Evolutionary conservation across 2,888 invertebrate species (phyloP).

Genomic region (Miltochrista miniata): DNA sequence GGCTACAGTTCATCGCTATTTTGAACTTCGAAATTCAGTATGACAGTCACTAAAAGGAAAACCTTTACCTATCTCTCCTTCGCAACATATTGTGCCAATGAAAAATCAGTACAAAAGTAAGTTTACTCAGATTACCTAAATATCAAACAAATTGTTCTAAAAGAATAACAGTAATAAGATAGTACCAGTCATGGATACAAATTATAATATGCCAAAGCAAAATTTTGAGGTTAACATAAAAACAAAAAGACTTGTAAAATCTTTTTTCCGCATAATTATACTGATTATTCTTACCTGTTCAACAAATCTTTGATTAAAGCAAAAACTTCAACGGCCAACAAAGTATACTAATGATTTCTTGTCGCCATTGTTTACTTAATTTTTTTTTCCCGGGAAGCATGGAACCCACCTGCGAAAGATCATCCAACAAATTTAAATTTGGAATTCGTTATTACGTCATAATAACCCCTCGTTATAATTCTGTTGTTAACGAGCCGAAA

Average conservation of each 20-base stretch:
- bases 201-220: too few species aligned
- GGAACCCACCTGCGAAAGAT: conserved; percentile 48
- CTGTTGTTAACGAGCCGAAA: conserved; percentile 77
- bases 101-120: too few species aligned
- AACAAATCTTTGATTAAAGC: conserved; percentile 4
- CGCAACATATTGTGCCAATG: too few species aligned
- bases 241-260: background rate
- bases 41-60: too few species aligned
- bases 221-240: too few species aligned
- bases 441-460: conserved; percentile 59
- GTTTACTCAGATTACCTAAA: too few species aligned
- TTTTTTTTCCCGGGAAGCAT: conserved; percentile 21
- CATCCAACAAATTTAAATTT: conserved; percentile 48
- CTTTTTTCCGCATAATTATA: conserved; percentile 1
- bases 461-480: conserved; percentile 72
- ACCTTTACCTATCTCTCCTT: too few species aligned
- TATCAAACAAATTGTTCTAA: too few species aligned
- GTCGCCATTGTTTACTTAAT: conserved; percentile 7
- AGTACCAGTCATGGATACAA: too few species aligned
- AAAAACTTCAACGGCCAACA: conserved; percentile 10
- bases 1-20: too few species aligned
- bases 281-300: background rate
- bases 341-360: conserved; percentile 5
- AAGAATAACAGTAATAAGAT: too few species aligned
- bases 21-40: too few species aligned